phyloP scores from a whole-genome alignment of 2,797 vertebrate species.

The Pterois miles region DNA sequence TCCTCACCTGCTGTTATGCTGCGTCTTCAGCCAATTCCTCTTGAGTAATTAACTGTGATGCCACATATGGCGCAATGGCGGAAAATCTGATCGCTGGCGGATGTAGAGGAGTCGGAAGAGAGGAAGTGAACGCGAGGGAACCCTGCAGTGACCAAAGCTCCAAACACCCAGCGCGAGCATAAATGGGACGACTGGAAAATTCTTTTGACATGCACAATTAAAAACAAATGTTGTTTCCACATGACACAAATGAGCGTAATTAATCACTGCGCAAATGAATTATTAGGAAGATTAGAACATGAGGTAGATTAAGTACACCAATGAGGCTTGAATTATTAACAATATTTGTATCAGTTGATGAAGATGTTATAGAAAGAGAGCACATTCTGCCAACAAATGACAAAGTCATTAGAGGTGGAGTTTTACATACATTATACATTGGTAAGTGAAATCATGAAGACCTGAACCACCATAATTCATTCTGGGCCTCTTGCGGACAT shows the following conservation, averaged over 20 bases:
- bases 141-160: constrained; percentile 62
- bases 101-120: constrained; percentile 32
- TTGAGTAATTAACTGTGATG: constrained; percentile 76
- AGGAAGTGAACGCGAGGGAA: constrained; percentile 5
- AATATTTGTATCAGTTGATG: constrained; percentile 68
- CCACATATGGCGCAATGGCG: constrained; percentile 74
- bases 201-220: constrained; percentile 77
- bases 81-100: constrained; percentile 56
- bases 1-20: constrained; percentile 75
- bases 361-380: constrained; percentile 51
- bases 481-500: no score
- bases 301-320: constrained; percentile 79
- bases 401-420: constrained; percentile 49
- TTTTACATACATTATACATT: constrained; percentile 24
- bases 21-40: constrained; percentile 74
- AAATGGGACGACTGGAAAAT: constrained; percentile 64
- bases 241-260: constrained; percentile 72
- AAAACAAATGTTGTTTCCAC: constrained; percentile 77
- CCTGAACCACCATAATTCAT: neutral
- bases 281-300: constrained; percentile 77
- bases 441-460: neutral
- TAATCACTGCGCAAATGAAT: constrained; percentile 79
- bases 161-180: constrained; percentile 22
- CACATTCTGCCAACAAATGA: constrained; percentile 36
- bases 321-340: constrained; percentile 81